phyloP scores from a whole-genome alignment of 2,113 vertebrate genomes.

The Atlantisia rogersi region DNA sequence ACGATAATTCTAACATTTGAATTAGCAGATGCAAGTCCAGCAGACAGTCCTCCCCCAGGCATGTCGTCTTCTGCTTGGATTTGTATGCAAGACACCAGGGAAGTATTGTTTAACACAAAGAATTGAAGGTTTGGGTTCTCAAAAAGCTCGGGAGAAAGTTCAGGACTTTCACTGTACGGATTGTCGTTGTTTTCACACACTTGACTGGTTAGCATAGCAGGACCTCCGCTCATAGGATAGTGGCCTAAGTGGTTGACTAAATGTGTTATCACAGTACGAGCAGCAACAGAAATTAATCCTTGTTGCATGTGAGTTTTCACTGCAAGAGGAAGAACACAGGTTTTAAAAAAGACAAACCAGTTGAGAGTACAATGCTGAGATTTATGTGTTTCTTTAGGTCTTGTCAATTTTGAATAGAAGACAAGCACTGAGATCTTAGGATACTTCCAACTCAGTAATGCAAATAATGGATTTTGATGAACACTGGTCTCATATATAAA shows the following conservation, averaged over 20 bases:
- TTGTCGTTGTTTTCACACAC: constrained; percentile 98
- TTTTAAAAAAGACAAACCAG: neutral
- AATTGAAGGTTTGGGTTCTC: constrained; percentile 97
- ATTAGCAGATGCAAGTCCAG: constrained; percentile 90
- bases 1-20: constrained; percentile 93
- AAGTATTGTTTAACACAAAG: constrained; percentile 93
- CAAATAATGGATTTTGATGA: neutral
- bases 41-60: constrained; percentile 92
- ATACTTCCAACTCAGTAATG: neutral
- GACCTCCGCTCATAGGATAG: constrained; percentile 97
- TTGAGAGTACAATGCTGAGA: neutral
- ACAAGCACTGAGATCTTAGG: neutral
- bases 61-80: constrained; percentile 91
- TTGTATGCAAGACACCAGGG: constrained; percentile 88
- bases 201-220: constrained; percentile 96
- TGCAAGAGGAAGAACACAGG: constrained; percentile 65
- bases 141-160: constrained; percentile 96
- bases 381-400: neutral
- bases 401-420: neutral
- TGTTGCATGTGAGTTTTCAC: constrained; percentile 95
- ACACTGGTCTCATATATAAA: neutral
- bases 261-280: constrained; percentile 97
- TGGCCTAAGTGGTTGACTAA: constrained; percentile 97
- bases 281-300: constrained; percentile 95
- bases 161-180: constrained; percentile 90